phyloP scores from a whole-genome alignment of 2,888 invertebrate genomes.

The Lymantria monacha region DNA sequence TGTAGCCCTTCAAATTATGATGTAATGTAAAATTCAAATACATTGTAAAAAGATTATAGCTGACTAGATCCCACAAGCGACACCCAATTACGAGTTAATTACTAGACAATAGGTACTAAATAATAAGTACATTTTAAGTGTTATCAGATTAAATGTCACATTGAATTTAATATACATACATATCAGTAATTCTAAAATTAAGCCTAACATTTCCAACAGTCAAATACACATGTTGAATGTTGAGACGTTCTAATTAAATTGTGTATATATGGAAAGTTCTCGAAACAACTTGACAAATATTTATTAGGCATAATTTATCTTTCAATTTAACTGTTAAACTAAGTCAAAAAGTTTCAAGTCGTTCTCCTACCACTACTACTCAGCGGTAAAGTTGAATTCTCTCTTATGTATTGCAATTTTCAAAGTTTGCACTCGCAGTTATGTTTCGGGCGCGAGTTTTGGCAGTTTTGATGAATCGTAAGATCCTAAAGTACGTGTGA shows the following conservation, averaged over 20 bases:
- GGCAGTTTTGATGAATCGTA: constrained; percentile 33
- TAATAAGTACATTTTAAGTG: no score
- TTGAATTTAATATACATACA: no score
- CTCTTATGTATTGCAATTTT: constrained; percentile 17
- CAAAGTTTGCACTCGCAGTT: constrained; percentile 22
- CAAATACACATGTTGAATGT: no score
- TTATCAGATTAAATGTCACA: no score
- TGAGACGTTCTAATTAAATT: background rate
- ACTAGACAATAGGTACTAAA: no score
- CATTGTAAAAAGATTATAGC: no score
- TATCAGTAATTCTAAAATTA: no score
- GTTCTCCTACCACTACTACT: constrained; percentile 15
- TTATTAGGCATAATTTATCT: constrained; percentile 4
- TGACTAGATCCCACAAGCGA: no score
- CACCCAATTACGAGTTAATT: no score
- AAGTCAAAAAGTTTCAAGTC: constrained; percentile 15
- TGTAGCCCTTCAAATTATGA: no score
- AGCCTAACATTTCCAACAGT: no score
- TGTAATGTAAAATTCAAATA: no score
- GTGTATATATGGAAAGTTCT: background rate
- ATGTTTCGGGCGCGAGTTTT: constrained; percentile 24
- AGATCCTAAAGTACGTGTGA: constrained; percentile 11
- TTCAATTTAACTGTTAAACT: constrained; percentile 12
- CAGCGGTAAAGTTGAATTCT: constrained; percentile 17
- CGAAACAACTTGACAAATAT: background rate